Evolutionary conservation across 2,797 vertebrate species (phyloP).

Genomic region (Cottoperca gobio): DNA sequence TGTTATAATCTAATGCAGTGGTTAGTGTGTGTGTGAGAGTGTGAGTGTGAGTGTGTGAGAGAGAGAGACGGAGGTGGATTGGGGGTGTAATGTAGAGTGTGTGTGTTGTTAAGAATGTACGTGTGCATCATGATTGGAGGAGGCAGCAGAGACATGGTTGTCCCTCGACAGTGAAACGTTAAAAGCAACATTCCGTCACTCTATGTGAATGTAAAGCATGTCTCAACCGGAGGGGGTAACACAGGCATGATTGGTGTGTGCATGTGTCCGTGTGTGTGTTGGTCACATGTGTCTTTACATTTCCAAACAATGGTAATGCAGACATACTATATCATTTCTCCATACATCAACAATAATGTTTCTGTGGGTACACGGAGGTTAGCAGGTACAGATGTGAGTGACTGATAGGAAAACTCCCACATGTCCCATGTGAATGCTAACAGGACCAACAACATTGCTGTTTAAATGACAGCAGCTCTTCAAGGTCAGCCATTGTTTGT

Average conservation of each 20-base stretch:
- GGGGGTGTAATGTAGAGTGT: background rate
- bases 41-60: too few relatives aligned
- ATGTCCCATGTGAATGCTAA: background rate
- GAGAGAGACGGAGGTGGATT: background rate
- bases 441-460: background rate
- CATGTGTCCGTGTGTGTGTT: background rate
- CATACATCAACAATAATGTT: background rate
- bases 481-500: slow-evolving; percentile 49
- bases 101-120: too few relatives aligned
- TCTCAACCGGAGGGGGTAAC: slow-evolving; percentile 9
- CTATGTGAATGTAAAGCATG: slow-evolving; percentile 33
- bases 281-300: background rate
- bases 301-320: background rate
- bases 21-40: background rate
- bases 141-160: slow-evolving; percentile 18
- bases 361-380: background rate
- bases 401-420: background rate
- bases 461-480: slow-evolving; percentile 26
- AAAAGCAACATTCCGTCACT: slow-evolving; percentile 47
- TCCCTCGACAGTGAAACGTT: slow-evolving; percentile 41
- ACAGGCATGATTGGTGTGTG: background rate
- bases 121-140: background rate
- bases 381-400: background rate
- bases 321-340: background rate
- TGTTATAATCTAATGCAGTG: background rate